Evolutionary conservation across 2,797 vertebrate species (phyloP).

Genomic region (Anniella stebbinsi): DNA sequence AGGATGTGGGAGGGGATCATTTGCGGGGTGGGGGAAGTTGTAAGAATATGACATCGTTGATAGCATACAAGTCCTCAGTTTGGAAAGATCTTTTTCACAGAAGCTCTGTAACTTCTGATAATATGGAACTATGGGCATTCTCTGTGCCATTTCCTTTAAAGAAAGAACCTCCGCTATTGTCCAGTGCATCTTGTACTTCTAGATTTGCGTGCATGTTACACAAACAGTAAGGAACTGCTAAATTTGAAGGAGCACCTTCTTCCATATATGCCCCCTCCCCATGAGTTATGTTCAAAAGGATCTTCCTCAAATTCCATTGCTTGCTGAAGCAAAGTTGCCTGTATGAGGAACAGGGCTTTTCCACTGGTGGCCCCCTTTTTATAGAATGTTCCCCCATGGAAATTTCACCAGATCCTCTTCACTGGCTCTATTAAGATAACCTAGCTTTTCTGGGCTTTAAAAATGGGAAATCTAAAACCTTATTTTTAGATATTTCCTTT

Average conservation of each 20-base stretch:
- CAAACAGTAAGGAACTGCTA: background rate
- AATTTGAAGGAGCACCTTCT: background rate
- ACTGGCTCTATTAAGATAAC: background rate
- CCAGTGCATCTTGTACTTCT: background rate
- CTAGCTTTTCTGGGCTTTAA: background rate
- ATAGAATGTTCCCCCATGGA: background rate
- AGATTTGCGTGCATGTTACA: background rate
- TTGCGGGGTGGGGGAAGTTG: too few relatives aligned
- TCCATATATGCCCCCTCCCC: background rate
- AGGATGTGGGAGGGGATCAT: too few relatives aligned
- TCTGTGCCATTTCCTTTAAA: background rate
- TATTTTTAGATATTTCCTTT: background rate
- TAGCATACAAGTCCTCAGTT: background rate
- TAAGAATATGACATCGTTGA: background rate
- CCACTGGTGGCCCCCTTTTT: background rate
- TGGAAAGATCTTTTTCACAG: background rate
- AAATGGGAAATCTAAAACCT: background rate
- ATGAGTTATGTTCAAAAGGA: background rate
- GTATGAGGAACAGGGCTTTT: background rate
- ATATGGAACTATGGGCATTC: background rate
- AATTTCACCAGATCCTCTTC: background rate
- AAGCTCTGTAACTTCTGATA: background rate
- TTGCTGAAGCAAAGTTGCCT: background rate
- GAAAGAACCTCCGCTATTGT: background rate
- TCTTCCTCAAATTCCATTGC: background rate